Percentiles rank a stretch among this genome's conserved stretches.
Evolutionary conservation across 2,113 vertebrate genomes (phyloP).

Genomic region (Procavia capensis): DNA sequence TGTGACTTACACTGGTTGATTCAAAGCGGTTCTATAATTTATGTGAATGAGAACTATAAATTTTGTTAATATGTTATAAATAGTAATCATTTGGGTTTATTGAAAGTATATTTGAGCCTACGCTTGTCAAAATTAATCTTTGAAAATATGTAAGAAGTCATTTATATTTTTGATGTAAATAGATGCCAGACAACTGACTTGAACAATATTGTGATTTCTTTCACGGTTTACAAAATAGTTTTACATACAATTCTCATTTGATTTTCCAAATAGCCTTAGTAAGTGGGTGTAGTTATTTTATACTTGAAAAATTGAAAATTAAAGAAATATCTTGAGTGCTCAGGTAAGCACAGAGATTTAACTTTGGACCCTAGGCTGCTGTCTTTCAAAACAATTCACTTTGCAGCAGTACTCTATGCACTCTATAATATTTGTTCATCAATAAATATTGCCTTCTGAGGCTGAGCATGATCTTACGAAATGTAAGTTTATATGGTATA

Average conservation of each 20-base stretch:
- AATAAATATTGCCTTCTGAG: not conserved
- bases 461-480: not conserved
- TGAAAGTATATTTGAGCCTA: conserved; percentile 34
- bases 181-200: not conserved
- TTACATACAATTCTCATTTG: not conserved
- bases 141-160: conserved; percentile 14
- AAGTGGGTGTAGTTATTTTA: conserved; percentile 26
- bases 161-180: conserved; percentile 26
- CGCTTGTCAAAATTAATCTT: conserved; percentile 31
- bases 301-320: not conserved
- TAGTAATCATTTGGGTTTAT: not conserved
- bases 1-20: conserved; percentile 25
- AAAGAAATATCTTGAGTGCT: not conserved
- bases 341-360: not conserved
- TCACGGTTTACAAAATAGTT: conserved; percentile 21
- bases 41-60: not conserved
- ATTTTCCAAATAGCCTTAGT: not conserved
- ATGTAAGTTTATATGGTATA: not conserved
- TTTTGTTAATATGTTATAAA: conserved; percentile 30
- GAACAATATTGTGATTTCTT: conserved; percentile 22
- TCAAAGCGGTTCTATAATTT: not conserved
- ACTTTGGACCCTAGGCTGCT: not conserved
- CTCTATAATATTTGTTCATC: not conserved
- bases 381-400: not conserved
- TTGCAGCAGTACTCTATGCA: not conserved